These are phyloP conservation scores for Caenorhabditis latens DNA, from an alignment of 1,140 invertebrate species.

Conservation along the genomic window DNA sequence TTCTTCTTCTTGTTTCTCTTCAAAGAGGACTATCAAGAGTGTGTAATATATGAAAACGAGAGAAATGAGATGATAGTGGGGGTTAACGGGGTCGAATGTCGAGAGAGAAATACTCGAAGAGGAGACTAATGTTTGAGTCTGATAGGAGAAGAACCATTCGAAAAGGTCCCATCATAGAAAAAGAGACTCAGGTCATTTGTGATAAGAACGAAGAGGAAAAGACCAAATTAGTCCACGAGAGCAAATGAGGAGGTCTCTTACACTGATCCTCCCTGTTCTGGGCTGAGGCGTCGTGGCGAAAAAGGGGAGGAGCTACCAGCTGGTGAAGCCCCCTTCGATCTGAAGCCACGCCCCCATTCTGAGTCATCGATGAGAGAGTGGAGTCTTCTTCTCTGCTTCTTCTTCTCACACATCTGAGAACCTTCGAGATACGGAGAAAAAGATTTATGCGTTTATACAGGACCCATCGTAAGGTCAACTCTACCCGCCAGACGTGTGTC, in stretches of 20 bases:
- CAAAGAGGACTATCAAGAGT: neutral
- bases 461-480: neutral
- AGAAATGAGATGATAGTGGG: neutral
- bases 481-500: conserved; percentile 39
- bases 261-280: neutral
- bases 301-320: conserved; percentile 19
- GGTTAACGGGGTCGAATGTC: conserved; percentile 28
- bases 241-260: neutral
- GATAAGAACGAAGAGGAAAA: conserved; percentile 3
- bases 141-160: neutral
- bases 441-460: conserved; percentile 45
- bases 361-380: conserved; percentile 34
- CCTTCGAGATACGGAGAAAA: conserved; percentile 14
- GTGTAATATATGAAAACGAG: neutral
- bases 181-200: conserved; percentile 40
- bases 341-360: conserved; percentile 8
- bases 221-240: conserved; percentile 8
- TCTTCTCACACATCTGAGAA: neutral
- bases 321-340: neutral
- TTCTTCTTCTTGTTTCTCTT: neutral
- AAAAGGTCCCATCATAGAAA: neutral
- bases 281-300: neutral
- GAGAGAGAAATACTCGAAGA: neutral
- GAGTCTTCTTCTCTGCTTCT: neutral
- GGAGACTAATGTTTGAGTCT: neutral